Evolutionary conservation across 2,888 invertebrate genomes (phyloP), one percentile per base, ranked within the genome.

Genomic region (Ethmia dodecea): DNA sequence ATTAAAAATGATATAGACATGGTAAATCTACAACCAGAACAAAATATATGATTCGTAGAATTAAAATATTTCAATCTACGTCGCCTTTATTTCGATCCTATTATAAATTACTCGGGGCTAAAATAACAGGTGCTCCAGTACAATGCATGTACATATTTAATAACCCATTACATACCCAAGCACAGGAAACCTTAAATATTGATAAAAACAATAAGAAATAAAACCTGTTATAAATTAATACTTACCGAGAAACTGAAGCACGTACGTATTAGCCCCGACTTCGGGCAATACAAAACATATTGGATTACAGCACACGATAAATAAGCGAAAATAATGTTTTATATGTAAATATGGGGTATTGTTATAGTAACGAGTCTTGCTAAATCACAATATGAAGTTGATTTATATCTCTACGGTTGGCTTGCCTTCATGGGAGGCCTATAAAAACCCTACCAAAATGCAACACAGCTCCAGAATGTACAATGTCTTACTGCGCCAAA

Each of bases 281-380:
- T 57, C n/a, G 52, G 49, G 48, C 59, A 57, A 60, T 62, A 57
- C 56, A 52, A 54, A 56, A 57, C 62, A 56, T 65, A 68, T 69
- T 65, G 65, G 60, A 65, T 72, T 73, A 69, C 74, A 58, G 48
- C 58, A 58, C 60, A 66, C 73, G 55, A 69, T 70, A 68, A 69
- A 73, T 78, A 78, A 72, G 70, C 59, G 54, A 59, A 65, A 66
- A 72, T 68, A 72, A 69, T 71, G 66, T 71, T 84, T 81, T 79
- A 81, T 84, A 86, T 84, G 86, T 89, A 88, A 89, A 81, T 88
- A 88, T 51, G 65, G 74, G 63, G 78, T 78, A 88, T 88, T 83
- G 88, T 88, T 88, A 86, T 84, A 80, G 84, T 88, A 89, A 88
- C 89, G 86, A 87, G 80, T 87, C 88, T 89, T 88, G 88, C 88